Conservation (phyloP, 2,797 vertebrate species). For the Bufotes viridis region DNA sequence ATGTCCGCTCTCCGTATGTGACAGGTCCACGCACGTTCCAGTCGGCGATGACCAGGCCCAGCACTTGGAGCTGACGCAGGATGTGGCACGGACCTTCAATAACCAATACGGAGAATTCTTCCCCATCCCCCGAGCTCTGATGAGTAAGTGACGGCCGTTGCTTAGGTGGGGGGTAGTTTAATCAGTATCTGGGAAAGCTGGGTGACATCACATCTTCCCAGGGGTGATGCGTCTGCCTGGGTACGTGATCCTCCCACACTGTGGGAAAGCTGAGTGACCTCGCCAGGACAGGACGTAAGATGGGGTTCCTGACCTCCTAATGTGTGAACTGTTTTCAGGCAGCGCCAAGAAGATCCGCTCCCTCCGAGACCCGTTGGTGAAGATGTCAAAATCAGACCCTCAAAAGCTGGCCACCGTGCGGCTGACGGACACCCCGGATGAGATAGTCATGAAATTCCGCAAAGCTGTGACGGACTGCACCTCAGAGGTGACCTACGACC, state of each 20-base stretch:
- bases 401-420: constrained; percentile 82
- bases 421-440: constrained; percentile 87
- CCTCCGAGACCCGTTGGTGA: constrained; percentile 85
- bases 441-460: constrained; percentile 87
- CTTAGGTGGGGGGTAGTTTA: too few species aligned
- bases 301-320: neutral
- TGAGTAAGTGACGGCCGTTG: constrained; percentile 76
- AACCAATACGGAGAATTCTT: constrained; percentile 87
- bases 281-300: neutral
- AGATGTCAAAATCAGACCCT: constrained; percentile 98
- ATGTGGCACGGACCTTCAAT: constrained; percentile 91
- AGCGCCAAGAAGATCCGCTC: constrained; percentile 88
- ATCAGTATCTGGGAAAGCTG: too few species aligned
- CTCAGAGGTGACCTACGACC: constrained; percentile 92
- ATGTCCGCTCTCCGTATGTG: neutral
- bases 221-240: too few species aligned
- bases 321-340: constrained; percentile 71
- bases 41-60: constrained; percentile 96
- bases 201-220: neutral
- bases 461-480: constrained; percentile 93
- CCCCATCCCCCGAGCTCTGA: constrained; percentile 84
- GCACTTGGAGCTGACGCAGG: constrained; percentile 92
- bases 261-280: neutral
- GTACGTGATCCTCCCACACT: too few species aligned
- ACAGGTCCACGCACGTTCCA: constrained; percentile 90